These are phyloP conservation scores for Sitobion miscanthi DNA, from an alignment of 1,140 invertebrate species.

Conservation along the genomic window DNA sequence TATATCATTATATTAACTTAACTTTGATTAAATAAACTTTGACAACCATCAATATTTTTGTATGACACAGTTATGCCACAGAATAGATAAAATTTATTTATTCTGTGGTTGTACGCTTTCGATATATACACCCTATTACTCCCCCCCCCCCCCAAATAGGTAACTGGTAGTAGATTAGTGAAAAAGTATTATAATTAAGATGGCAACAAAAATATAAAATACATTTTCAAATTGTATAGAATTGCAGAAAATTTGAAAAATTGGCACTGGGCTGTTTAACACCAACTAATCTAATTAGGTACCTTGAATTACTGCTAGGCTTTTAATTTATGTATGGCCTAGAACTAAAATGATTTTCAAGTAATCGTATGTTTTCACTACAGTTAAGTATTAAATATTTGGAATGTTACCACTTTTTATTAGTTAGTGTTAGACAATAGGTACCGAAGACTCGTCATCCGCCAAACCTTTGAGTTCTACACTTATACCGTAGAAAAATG, in stretches of 20 bases:
- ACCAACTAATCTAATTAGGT: neutral
- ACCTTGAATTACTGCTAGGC: neutral
- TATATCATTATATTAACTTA: no score
- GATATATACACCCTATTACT: no score
- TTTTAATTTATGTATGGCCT: neutral
- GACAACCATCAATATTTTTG: neutral
- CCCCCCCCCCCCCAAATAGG: no score
- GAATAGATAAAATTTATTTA: no score
- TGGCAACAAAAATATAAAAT: no score
- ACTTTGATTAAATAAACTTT: neutral
- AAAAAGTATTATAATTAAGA: no score
- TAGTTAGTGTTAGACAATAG: neutral
- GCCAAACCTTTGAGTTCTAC: neutral
- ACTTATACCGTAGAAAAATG: neutral
- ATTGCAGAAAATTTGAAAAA: no score
- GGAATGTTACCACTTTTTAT: neutral
- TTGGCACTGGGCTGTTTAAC: no score
- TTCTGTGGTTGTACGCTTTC: no score
- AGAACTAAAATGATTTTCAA: neutral
- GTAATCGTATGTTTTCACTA: neutral
- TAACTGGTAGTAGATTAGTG: no score
- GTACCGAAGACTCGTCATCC: neutral
- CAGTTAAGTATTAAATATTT: neutral
- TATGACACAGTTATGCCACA: neutral
- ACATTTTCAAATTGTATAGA: no score